These are phyloP conservation scores for Branchinecta lindahli DNA, from an alignment of 1,140 invertebrate species.

Conservation along the genomic window DNA sequence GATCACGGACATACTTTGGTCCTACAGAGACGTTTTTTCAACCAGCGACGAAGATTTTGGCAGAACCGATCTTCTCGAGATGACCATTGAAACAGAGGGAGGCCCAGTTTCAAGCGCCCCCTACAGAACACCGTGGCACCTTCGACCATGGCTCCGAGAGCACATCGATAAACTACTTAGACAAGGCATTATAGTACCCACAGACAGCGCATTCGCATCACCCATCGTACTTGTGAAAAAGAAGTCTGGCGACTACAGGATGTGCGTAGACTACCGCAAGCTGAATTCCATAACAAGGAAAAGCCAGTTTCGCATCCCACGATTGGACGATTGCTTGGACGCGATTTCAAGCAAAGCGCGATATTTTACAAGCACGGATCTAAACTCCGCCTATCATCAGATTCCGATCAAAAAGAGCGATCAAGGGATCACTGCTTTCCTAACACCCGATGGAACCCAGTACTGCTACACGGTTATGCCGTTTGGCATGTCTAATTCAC, in stretches of 20 bases:
- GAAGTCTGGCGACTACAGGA: constrained; percentile 31
- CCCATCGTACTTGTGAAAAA: constrained; percentile 37
- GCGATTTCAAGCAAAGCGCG: constrained; percentile 22
- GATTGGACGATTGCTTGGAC: constrained; percentile 28
- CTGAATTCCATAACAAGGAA: constrained; percentile 30
- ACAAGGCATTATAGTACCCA: constrained; percentile 35
- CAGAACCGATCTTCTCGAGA: too few species aligned
- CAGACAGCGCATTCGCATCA: constrained; percentile 31
- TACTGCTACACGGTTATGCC: constrained; percentile 31
- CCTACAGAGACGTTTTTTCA: too few species aligned
- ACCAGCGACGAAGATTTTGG: too few species aligned
- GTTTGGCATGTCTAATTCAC: constrained; percentile 32
- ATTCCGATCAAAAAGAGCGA: constrained; percentile 31
- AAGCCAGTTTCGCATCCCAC: constrained; percentile 32
- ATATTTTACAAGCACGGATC: constrained; percentile 27
- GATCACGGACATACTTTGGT: too few species aligned
- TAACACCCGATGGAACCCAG: constrained; percentile 14
- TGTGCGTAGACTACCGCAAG: constrained; percentile 36
- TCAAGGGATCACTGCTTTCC: constrained; percentile 23
- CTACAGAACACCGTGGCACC: neutral
- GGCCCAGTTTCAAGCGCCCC: neutral
- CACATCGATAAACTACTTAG: too few species aligned
- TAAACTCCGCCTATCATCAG: constrained; percentile 30
- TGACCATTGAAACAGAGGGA: too few species aligned
- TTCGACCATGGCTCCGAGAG: neutral